Percentiles rank a stretch among this genome's conserved stretches.
These are phyloP conservation scores for Archivesica marissinica DNA, from an alignment of 1,140 invertebrate genomes.

Conservation along the genomic window DNA sequence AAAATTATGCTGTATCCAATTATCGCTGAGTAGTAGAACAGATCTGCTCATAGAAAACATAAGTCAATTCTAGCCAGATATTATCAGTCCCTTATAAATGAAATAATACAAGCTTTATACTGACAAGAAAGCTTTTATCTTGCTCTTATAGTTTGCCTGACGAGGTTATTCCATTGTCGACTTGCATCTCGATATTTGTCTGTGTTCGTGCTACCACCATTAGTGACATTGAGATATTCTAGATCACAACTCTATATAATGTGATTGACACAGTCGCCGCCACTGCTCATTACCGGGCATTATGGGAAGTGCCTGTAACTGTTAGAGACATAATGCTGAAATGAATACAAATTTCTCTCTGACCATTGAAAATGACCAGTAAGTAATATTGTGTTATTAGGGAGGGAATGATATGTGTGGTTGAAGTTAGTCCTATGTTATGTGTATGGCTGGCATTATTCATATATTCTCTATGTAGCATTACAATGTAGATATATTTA, in stretches of 20 bases:
- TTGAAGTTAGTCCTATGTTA: background rate
- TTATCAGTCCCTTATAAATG: too few species aligned
- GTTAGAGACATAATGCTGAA: background rate
- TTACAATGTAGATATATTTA: too few species aligned
- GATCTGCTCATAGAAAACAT: too few species aligned
- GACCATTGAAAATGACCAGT: background rate
- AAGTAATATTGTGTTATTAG: background rate
- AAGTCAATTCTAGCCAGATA: too few species aligned
- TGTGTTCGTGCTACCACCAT: slow-evolving; percentile 1
- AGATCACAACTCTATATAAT: background rate
- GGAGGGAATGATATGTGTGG: background rate
- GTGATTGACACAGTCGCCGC: slow-evolving; percentile 27
- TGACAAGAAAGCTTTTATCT: too few species aligned
- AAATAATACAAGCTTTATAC: too few species aligned
- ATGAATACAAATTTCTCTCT: slow-evolving; percentile 17
- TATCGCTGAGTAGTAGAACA: too few species aligned
- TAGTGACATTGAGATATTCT: background rate
- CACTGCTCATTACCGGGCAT: slow-evolving; percentile 6
- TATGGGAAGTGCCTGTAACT: background rate
- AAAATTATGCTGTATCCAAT: too few species aligned
- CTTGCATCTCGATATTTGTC: slow-evolving; percentile 10
- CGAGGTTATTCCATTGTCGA: too few species aligned
- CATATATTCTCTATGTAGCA: too few species aligned
- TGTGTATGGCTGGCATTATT: too few species aligned
- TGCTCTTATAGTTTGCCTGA: too few species aligned